A percentile compares a stretch with the other conserved stretches of the same genome.
These are phyloP conservation scores for Oceanodroma leucorhoa DNA, from an alignment of 2,797 vertebrate species.

Conservation along the genomic window DNA sequence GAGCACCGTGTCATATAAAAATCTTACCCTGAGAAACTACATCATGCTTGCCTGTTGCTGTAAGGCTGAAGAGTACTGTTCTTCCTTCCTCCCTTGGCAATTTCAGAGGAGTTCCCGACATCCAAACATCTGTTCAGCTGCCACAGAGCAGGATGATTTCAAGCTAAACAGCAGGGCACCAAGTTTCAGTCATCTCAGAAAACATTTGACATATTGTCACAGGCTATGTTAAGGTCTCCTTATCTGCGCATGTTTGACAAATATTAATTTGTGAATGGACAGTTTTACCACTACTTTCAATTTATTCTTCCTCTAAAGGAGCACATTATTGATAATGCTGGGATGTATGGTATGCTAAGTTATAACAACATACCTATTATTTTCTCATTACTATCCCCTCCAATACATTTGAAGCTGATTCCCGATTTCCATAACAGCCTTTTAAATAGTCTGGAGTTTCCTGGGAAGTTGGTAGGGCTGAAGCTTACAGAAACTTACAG, in stretches of 20 bases:
- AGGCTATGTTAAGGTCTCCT: not conserved
- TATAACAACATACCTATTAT: not conserved
- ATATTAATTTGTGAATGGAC: not conserved
- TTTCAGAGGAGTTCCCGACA: not conserved
- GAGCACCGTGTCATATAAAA: not conserved
- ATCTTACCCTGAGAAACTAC: not conserved
- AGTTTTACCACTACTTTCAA: not conserved
- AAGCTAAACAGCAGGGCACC: not conserved
- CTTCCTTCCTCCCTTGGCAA: not conserved
- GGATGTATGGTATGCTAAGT: not conserved
- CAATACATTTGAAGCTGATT: not conserved
- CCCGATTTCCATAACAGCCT: not conserved
- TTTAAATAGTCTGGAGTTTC: not conserved
- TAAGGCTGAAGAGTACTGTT: not conserved
- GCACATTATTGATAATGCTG: not conserved
- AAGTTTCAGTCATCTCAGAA: not conserved
- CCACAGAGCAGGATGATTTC: not conserved
- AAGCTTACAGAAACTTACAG: not conserved
- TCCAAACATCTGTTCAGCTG: not conserved
- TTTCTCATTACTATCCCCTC: not conserved
- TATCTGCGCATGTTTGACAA: fast-evolving
- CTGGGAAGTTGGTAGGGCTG: not conserved
- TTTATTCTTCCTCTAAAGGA: not conserved
- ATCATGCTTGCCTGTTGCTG: not conserved
- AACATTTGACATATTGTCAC: not conserved